A percentile compares a stretch with the other conserved stretches of the same genome.
phyloP scores from a whole-genome alignment of 1,140 invertebrate genomes.

The Chironomus striatipennis region DNA sequence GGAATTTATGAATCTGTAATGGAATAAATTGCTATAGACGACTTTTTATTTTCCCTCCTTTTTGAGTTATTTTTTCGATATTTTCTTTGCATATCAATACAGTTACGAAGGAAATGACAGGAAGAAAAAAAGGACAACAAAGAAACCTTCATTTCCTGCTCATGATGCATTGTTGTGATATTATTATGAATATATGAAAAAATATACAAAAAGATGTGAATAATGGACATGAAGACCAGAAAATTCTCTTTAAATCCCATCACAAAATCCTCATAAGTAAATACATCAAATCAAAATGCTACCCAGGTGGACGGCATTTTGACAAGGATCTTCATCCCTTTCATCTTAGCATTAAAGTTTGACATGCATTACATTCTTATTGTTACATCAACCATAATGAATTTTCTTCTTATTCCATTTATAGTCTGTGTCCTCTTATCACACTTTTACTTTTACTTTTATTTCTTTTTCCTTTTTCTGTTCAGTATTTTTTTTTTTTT shows the following conservation, averaged over 20 bases:
- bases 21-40: background rate
- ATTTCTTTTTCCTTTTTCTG: no score
- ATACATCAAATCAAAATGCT: no score
- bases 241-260: background rate
- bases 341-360: no score
- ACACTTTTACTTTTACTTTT: background rate
- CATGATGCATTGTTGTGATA: background rate
- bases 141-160: constrained; percentile 20
- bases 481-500: no score
- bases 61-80: background rate
- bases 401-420: background rate
- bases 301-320: background rate
- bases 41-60: background rate
- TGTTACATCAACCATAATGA: background rate
- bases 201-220: background rate
- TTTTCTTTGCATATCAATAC: constrained; percentile 16
- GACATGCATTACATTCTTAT: background rate
- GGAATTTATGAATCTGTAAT: constrained; percentile 18
- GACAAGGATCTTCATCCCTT: background rate
- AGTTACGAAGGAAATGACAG: background rate
- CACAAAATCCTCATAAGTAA: background rate
- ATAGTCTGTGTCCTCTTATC: background rate
- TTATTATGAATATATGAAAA: background rate
- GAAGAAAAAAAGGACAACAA: background rate
- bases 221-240: background rate